Conservation (phyloP, 2,113 vertebrate species). For the Isichthys henryi region DNA sequence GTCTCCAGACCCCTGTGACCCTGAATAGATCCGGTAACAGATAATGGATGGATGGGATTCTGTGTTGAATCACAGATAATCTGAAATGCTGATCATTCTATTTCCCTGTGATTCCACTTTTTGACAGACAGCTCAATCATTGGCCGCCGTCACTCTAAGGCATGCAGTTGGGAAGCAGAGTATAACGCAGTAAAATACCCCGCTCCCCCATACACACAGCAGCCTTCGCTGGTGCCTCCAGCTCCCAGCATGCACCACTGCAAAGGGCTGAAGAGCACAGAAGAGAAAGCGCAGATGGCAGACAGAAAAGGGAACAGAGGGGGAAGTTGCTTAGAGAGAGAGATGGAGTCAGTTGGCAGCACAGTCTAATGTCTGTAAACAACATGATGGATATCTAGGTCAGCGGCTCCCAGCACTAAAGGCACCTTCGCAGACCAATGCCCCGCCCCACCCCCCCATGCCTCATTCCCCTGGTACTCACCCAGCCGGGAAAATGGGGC, state of each 20-base stretch:
- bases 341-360: neutral
- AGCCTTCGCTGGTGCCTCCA: neutral
- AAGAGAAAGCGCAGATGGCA: neutral
- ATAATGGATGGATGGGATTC: neutral
- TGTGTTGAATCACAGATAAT: neutral
- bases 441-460: neutral
- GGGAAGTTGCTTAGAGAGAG: neutral
- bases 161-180: neutral
- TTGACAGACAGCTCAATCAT: neutral
- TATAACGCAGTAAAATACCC: neutral
- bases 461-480: constrained; percentile 2
- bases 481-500: constrained; percentile 15
- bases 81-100: neutral
- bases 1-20: neutral
- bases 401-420: constrained; percentile 12
- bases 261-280: neutral
- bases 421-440: constrained; percentile 13
- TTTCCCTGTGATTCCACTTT: neutral
- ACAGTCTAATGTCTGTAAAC: constrained; percentile 9
- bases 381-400: constrained; percentile 17
- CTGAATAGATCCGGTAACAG: neutral
- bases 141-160: neutral
- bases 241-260: neutral
- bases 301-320: neutral
- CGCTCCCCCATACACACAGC: neutral